These are phyloP conservation scores for Holocentrus rufus DNA, from an alignment of 2,797 vertebrate species.

Conservation along the genomic window DNA sequence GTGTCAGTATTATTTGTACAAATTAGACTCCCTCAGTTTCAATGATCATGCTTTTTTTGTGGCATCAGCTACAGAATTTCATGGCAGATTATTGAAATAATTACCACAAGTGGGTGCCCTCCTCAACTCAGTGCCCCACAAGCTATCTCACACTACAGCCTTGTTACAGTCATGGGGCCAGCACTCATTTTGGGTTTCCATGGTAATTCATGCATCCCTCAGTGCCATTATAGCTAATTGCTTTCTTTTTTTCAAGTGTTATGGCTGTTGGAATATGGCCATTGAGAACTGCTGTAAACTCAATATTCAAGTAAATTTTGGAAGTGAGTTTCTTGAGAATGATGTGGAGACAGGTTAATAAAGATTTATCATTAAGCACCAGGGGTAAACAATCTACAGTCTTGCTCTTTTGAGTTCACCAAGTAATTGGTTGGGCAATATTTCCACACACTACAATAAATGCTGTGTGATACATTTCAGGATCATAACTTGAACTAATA, in stretches of 20 bases:
- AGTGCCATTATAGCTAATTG: not conserved
- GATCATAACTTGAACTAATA: too few species aligned
- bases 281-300: not conserved
- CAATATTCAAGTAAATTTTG: too few species aligned
- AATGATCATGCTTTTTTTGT: too few species aligned
- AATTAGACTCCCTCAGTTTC: too few species aligned
- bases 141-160: not conserved
- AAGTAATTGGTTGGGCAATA: not conserved
- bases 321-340: too few species aligned
- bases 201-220: not conserved
- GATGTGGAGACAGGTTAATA: not conserved
- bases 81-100: not conserved
- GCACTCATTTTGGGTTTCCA: not conserved
- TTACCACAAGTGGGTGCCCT: not conserved
- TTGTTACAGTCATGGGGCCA: not conserved
- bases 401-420: not conserved
- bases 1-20: too few species aligned
- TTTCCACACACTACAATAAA: not conserved
- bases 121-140: too few species aligned
- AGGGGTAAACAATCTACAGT: not conserved
- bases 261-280: not conserved
- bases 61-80: not conserved
- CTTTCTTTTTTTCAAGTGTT: too few species aligned
- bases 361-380: not conserved
- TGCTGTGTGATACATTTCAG: not conserved